These are phyloP conservation scores for Leptothorax acervorum DNA, from an alignment of 2,888 invertebrate genomes.

Conservation along the genomic window DNA sequence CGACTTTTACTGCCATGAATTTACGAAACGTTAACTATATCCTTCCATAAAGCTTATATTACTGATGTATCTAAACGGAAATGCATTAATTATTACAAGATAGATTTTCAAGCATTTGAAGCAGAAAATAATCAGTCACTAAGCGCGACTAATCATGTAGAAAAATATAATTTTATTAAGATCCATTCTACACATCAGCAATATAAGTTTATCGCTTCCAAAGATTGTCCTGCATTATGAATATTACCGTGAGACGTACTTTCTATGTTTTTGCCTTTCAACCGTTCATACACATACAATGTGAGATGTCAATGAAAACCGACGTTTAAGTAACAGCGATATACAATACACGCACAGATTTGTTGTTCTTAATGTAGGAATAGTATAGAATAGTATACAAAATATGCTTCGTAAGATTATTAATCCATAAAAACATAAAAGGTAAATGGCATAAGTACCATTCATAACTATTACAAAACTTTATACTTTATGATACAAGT, in stretches of 20 bases:
- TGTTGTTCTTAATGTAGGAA: slow-evolving; percentile 47
- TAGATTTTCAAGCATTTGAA: slow-evolving; percentile 48
- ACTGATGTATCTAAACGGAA: slow-evolving; percentile 64
- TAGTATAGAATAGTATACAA: slow-evolving; percentile 57
- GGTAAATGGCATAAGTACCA: slow-evolving; percentile 71
- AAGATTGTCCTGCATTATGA: slow-evolving; percentile 73
- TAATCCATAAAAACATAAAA: slow-evolving; percentile 59
- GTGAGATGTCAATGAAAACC: slow-evolving; percentile 25
- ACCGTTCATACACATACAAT: slow-evolving; percentile 53
- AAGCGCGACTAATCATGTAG: slow-evolving; percentile 57
- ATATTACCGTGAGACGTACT: slow-evolving; percentile 62
- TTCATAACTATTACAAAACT: slow-evolving; percentile 54
- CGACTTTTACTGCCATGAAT: slow-evolving; percentile 40
- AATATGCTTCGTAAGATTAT: slow-evolving; percentile 56
- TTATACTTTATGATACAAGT: slow-evolving; percentile 55
- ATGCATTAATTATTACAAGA: slow-evolving; percentile 49
- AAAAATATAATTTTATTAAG: slow-evolving; percentile 68
- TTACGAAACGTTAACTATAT: slow-evolving; percentile 46
- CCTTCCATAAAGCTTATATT: slow-evolving; percentile 58
- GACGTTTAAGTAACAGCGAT: slow-evolving; percentile 47
- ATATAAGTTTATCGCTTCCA: slow-evolving; percentile 61
- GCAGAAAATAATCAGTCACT: slow-evolving; percentile 49
- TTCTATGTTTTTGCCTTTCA: slow-evolving; percentile 67
- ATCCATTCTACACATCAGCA: slow-evolving; percentile 64
- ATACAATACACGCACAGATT: slow-evolving; percentile 37